Conservation (phyloP, 2,113 vertebrate species). For the human (Homo sapiens) region DNA sequence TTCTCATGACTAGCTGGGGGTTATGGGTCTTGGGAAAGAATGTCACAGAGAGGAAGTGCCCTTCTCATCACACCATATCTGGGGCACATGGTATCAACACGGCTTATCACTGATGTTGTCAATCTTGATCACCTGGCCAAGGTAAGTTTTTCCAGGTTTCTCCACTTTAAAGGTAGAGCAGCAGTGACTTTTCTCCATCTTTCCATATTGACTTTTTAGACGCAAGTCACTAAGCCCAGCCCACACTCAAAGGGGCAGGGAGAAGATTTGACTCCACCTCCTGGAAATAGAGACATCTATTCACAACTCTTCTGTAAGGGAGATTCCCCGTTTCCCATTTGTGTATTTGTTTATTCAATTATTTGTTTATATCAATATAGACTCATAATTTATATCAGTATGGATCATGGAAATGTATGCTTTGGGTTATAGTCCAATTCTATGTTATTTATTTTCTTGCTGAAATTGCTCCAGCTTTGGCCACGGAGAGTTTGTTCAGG, state of each 20-base stretch:
- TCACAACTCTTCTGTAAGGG: not conserved
- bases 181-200: not conserved
- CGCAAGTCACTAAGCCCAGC: not conserved
- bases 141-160: not conserved
- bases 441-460: not conserved
- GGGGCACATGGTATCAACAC: not conserved
- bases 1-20: not conserved
- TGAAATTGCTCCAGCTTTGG: not conserved
- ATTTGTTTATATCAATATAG: not conserved
- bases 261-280: not conserved
- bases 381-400: not conserved
- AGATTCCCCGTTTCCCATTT: not conserved
- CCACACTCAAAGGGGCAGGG: not conserved
- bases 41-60: not conserved
- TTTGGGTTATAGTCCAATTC: not conserved
- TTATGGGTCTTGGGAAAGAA: not conserved
- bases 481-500: not conserved
- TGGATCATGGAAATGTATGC: not conserved
- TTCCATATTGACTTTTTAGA: not conserved
- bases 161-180: not conserved
- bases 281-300: not conserved
- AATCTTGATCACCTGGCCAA: not conserved
- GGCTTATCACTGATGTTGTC: no score
- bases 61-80: not conserved
- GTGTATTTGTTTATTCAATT: not conserved